Conservation (phyloP, 2,797 vertebrate species). For the Centropyge bicolor region DNA sequence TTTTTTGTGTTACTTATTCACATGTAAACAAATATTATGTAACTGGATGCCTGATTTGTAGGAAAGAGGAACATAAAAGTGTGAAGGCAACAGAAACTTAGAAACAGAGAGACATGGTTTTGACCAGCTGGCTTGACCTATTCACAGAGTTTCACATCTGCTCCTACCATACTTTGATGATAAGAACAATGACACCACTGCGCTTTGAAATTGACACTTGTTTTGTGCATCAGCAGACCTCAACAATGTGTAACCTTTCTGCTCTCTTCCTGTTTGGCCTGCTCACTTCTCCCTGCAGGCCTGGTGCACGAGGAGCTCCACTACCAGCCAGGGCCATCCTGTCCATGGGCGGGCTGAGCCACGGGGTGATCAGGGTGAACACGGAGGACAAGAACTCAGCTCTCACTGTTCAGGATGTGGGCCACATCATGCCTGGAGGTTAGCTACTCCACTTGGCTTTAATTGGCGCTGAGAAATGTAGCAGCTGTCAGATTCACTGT, state of each 20-base stretch:
- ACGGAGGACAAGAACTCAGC: slow-evolving; percentile 99
- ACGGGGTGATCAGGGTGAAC: slow-evolving; percentile 97
- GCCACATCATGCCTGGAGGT: slow-evolving; percentile 99
- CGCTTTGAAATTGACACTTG: neutral
- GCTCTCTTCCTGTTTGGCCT: neutral
- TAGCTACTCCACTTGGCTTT: slow-evolving; percentile 48
- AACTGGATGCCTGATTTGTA: neutral
- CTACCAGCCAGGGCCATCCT: slow-evolving; percentile 96
- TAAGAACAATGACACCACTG: neutral
- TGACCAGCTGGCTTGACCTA: neutral
- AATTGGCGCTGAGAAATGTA: neutral
- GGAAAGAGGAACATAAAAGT: neutral
- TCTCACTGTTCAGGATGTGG: slow-evolving; percentile 97
- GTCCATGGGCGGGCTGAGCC: slow-evolving; percentile 96
- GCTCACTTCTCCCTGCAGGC: slow-evolving; percentile 77
- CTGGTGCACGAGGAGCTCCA: slow-evolving; percentile 93
- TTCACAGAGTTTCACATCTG: neutral
- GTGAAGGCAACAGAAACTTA: too few species aligned
- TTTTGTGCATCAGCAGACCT: neutral
- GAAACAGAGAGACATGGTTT: neutral
- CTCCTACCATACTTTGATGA: neutral
- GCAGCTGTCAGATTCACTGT: slow-evolving; percentile 12
- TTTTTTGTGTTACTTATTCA: neutral
- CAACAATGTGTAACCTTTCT: neutral
- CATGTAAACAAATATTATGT: neutral